Conservation (phyloP, 1,140 invertebrate genomes). For the Eufriesea mexicana region DNA sequence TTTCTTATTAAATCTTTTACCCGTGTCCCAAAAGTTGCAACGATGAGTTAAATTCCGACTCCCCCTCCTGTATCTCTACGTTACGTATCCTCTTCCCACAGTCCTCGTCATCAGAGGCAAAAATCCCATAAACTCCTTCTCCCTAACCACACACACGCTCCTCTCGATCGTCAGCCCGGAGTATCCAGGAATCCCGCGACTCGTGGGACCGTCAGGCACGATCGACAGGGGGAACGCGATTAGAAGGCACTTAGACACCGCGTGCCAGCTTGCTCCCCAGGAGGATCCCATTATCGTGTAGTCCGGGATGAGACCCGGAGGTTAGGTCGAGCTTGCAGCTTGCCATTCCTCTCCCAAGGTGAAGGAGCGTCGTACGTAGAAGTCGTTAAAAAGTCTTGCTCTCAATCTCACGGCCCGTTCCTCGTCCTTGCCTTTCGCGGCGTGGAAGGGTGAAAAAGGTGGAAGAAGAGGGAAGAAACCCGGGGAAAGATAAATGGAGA, state of each 20-base stretch:
- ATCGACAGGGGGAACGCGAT: constrained; percentile 46
- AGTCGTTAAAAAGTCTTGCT: constrained; percentile 66
- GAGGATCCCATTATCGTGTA: constrained; percentile 51
- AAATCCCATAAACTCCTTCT: not conserved
- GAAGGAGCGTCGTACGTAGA: constrained; percentile 29
- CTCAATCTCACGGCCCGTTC: constrained; percentile 65
- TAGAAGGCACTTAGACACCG: constrained; percentile 55
- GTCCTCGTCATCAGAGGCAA: no score
- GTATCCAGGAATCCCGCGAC: not conserved
- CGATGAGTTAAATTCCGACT: no score
- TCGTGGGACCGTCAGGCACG: not conserved
- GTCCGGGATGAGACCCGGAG: constrained; percentile 23
- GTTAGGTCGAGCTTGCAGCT: constrained; percentile 1
- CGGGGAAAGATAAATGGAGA: constrained; percentile 41
- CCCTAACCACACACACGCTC: no score
- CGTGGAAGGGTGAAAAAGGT: not conserved
- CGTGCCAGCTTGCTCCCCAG: constrained; percentile 11
- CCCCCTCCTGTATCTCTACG: no score
- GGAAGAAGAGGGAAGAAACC: not conserved
- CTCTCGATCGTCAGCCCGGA: not conserved
- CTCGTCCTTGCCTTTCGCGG: constrained; percentile 3
- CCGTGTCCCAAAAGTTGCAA: no score
- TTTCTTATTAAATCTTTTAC: no score
- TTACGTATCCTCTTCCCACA: no score
- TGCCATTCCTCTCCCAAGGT: not conserved